Evolutionary conservation across 2,888 invertebrate genomes (phyloP), one percentile per base, ranked within the genome.

Genomic region (Calephelis perditalis): DNA sequence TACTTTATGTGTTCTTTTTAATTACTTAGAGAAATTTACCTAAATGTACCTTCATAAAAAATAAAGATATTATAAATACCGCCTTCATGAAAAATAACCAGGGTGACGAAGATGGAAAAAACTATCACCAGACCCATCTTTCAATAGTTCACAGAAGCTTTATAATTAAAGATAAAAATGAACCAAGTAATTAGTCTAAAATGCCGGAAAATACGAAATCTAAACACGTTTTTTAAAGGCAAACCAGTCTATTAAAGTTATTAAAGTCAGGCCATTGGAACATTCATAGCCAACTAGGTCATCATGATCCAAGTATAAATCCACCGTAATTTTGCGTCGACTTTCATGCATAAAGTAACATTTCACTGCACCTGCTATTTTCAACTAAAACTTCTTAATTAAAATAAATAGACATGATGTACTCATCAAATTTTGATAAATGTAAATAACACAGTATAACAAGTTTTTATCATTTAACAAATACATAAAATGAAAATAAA

Each of bases 231-330:
- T 46, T 36, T 49, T 15, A 55, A 59, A 55, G 45, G 56, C 12
- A 47, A 60, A 56, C 54, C 56, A 47, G 56, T 60, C 44, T 59
- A 63, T 63, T 60, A 62, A 57, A 61, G 63, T 63, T 60, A 64
- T 61, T 63, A 58, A 58, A 60, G 57, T 26, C 61, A 47, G 54
- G 59, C 61, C 61, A 61, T 55, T 58, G 52, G 63, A 37, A 59
- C 62, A 65, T 66, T 67, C 66, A 63, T 36, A 56, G 58, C 52
- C 65, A 63, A 65, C 57, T 63, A 63, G 61, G 63, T 65, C 67
- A 65, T 59, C 62, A 52, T 55, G 55, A 55, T 57, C 57, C 45
- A 59, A 59, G 56, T 56, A 63, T 62, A 60, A 57, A 58, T 59
- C 59, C 58, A 63, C 58, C 47, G 43, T 60, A 56, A 59, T 65